phyloP scores from a whole-genome alignment of 64 coral and sea anemone genomes.

The Montipora foliosa region DNA sequence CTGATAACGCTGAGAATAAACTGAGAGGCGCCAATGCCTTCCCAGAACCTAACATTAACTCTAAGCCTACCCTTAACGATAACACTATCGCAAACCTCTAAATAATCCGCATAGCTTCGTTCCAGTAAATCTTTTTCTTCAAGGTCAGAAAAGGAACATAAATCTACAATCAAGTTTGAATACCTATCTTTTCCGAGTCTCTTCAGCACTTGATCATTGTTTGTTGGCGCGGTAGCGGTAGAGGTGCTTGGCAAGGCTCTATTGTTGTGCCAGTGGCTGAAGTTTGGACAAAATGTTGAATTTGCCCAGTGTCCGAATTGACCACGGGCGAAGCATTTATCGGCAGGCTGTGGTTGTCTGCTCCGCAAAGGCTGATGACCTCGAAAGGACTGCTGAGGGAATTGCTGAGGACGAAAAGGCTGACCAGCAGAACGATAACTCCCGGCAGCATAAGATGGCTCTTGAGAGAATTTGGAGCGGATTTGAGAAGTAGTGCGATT shows the following conservation, averaged over 20 bases:
- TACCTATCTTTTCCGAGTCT: background rate
- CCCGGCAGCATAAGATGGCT: too few relatives aligned
- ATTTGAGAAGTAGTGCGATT: too few relatives aligned
- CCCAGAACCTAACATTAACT: conserved; percentile 30
- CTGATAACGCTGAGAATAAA: conserved; percentile 24
- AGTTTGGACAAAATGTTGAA: background rate
- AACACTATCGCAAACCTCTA: background rate
- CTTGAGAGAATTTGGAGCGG: too few relatives aligned
- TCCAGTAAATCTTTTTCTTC: background rate
- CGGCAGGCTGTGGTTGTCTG: too few relatives aligned
- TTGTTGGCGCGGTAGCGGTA: background rate
- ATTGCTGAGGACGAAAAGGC: too few relatives aligned
- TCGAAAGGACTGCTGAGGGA: too few relatives aligned
- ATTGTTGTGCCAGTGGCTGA: background rate
- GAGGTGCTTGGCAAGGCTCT: background rate
- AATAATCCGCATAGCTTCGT: background rate
- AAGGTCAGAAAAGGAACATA: background rate
- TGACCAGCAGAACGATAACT: too few relatives aligned
- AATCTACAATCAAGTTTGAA: background rate
- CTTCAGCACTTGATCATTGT: background rate
- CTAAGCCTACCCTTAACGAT: conserved; percentile 48
- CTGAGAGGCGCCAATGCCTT: conserved; percentile 26
- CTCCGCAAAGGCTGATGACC: too few relatives aligned
- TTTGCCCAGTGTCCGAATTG: background rate
- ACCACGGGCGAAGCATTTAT: background rate